Conservation (phyloP, 2,113 vertebrate genomes). For the Chionis minor region DNA sequence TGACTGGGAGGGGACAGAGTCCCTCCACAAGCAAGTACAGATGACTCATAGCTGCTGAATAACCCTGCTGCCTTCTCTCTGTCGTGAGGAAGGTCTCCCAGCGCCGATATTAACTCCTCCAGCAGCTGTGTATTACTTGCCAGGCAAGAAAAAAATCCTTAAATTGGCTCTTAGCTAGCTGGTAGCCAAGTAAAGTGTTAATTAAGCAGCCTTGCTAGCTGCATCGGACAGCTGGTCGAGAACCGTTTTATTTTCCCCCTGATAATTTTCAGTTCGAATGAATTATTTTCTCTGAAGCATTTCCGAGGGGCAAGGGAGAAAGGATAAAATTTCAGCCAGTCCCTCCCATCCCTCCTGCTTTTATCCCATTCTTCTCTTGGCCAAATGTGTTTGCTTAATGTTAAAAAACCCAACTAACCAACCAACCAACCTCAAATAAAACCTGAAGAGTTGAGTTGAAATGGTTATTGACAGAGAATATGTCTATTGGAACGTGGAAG, state of each 20-base stretch:
- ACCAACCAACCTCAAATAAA: not conserved
- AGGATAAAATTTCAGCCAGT: not conserved
- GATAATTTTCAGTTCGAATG: not conserved
- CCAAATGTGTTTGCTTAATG: not conserved
- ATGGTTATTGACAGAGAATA: not conserved
- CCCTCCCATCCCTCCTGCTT: not conserved
- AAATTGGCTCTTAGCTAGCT: not conserved
- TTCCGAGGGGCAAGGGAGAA: not conserved
- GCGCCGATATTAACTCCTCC: not conserved
- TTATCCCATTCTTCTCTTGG: not conserved
- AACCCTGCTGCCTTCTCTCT: not conserved
- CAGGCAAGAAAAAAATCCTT: not conserved
- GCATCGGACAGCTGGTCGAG: not conserved
- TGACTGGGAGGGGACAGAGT: not conserved
- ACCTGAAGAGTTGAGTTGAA: not conserved
- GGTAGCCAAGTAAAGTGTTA: not conserved
- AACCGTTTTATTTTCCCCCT: not conserved
- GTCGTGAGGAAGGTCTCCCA: not conserved
- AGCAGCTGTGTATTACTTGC: not conserved
- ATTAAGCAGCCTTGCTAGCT: not conserved
- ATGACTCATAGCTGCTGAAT: not conserved
- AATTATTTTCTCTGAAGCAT: not conserved
- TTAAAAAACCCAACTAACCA: not conserved
- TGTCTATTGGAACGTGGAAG: fast-evolving
- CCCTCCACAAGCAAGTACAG: not conserved